Evolutionary conservation across 1,140 invertebrate species (phyloP).

Genomic region (Neuroterus valhalla): DNA sequence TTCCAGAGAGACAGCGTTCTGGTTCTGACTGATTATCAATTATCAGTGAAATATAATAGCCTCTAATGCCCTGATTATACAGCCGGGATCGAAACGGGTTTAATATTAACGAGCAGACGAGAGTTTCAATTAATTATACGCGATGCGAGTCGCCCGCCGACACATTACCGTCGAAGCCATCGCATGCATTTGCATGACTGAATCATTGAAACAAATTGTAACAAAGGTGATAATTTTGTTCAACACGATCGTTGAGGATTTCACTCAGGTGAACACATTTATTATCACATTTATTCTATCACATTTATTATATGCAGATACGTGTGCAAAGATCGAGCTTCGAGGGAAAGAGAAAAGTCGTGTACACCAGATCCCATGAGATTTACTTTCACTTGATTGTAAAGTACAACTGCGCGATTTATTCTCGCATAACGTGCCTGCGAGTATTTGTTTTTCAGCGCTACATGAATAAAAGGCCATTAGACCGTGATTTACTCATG

Average conservation of each 20-base stretch:
- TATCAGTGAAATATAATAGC: neutral
- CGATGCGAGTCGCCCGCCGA: neutral
- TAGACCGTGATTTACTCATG: conserved; percentile 39
- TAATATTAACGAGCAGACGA: conserved; percentile 5
- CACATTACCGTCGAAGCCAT: neutral
- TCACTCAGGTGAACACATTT: conserved; percentile 35
- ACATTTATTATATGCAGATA: conserved; percentile 39
- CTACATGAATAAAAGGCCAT: conserved; percentile 25
- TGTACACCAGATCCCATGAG: conserved; percentile 26
- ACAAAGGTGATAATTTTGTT: conserved; percentile 20
- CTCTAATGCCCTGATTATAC: too few relatives aligned
- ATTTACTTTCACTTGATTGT: conserved; percentile 42
- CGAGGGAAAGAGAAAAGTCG: conserved; percentile 19
- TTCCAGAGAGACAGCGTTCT: neutral
- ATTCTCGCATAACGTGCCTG: conserved; percentile 31
- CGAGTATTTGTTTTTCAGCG: conserved; percentile 18
- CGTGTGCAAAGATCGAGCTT: conserved; percentile 22
- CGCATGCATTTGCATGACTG: conserved; percentile 21
- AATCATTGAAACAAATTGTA: conserved; percentile 26
- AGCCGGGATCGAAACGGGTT: neutral
- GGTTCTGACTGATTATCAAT: neutral
- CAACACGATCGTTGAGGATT: conserved; percentile 29
- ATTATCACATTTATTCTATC: too few relatives aligned
- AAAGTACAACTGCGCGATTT: conserved; percentile 36
- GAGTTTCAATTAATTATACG: neutral